phyloP scores from a whole-genome alignment of 2,113 vertebrate species.

The Lophura nycthemera region DNA sequence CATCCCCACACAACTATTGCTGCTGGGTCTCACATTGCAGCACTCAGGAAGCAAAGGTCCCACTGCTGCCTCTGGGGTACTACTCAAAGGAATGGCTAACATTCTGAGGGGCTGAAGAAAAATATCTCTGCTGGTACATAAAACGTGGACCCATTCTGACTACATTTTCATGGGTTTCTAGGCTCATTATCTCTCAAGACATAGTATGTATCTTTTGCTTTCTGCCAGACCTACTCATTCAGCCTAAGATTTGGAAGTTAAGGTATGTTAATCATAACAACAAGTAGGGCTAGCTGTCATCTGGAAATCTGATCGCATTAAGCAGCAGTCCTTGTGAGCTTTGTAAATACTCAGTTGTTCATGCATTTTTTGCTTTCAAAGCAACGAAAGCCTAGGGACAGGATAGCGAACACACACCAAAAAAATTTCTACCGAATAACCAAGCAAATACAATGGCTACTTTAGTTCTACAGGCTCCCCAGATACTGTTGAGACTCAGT shows the following conservation, averaged over 20 bases:
- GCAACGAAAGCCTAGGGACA: background rate
- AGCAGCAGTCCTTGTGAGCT: background rate
- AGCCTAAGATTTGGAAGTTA: background rate
- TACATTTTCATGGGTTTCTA: background rate
- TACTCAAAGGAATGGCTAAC: background rate
- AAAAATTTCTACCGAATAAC: background rate
- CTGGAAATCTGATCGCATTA: background rate
- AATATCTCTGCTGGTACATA: background rate
- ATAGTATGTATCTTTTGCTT: background rate
- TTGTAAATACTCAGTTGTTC: background rate
- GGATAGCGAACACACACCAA: background rate
- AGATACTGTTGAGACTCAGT: background rate
- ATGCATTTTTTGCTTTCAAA: background rate
- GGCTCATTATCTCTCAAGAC: background rate
- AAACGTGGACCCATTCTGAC: background rate
- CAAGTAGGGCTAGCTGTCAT: background rate
- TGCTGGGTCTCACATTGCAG: background rate
- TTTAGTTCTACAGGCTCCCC: background rate
- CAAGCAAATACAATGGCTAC: background rate
- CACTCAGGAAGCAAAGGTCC: background rate
- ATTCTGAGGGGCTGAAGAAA: background rate
- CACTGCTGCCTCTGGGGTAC: background rate
- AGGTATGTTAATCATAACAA: background rate
- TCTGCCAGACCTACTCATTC: background rate
- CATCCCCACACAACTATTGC: rapidly evolving